Conservation (phyloP, 2,113 vertebrate species). For the Leucoraja erinaceus region DNA sequence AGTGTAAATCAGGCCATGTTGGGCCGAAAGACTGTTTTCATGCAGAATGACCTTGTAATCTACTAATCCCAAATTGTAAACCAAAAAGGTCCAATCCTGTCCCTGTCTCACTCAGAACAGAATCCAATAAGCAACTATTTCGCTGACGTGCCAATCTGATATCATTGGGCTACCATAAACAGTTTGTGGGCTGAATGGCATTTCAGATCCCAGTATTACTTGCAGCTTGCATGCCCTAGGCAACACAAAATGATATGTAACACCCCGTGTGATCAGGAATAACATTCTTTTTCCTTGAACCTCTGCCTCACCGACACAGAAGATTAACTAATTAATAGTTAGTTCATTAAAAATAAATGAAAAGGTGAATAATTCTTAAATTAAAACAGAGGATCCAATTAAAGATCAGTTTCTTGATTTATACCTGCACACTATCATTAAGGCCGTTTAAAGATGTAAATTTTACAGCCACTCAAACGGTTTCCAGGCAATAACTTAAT, state of each 20-base stretch:
- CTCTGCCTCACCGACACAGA: background rate
- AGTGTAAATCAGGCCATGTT: no score
- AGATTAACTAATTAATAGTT: conserved; percentile 10
- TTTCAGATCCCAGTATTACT: background rate
- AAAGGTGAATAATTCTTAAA: background rate
- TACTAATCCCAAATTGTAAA: no score
- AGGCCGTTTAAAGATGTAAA: background rate
- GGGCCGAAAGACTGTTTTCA: no score
- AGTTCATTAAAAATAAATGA: background rate
- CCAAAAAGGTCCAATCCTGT: no score
- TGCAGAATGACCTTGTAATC: no score
- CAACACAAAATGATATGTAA: background rate
- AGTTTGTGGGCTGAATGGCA: background rate
- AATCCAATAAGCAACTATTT: no score
- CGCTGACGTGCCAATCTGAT: background rate
- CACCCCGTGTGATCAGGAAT: background rate
- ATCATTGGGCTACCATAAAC: background rate
- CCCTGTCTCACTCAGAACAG: no score
- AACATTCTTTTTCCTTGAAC: background rate
- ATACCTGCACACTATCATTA: background rate
- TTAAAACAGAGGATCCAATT: background rate
- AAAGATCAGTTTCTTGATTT: background rate
- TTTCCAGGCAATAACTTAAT: background rate
- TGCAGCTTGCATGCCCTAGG: background rate
- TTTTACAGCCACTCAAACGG: background rate